Evolutionary conservation across 2,888 invertebrate species (phyloP), one percentile per base, ranked within the genome.

Genomic region (Blomia tropicalis): DNA sequence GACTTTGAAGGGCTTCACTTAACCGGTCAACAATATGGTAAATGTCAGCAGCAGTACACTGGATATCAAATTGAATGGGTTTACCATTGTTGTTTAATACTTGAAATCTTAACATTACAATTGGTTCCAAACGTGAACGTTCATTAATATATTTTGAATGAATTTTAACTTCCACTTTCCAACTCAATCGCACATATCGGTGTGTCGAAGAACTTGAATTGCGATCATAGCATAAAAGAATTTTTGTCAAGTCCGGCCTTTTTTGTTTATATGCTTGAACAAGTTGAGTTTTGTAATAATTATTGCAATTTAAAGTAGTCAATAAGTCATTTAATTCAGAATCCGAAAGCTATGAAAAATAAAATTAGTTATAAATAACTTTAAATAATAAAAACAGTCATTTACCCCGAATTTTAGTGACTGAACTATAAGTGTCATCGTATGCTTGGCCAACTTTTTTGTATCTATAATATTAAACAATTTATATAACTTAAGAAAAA

Each of bases 331-430:
- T 47, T 11, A 47, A n/a, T 27, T 47, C 51, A 19, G 7, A 11
- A 27, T 47, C 51, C 7, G 27, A 27, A 11, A 47, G 51, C 51
- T 47, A 27, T n/a, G n/a, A 25, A 47, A 47, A 47, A 11, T 47
- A n/a, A 22, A 14, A 47, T 47, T 47, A 47, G 22, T 27, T 47
- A 11, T 22, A 19, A n/a, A n/a, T n/a, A 47, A n/a, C 51, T 47
- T 11, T n/a, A n/a, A 25, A 47, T 11, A 47, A 11, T 47, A n/a
- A 22, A 14, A 47, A 11, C n/a, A 47, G 22, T 27, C n/a, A 11
- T 22, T 47, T 47, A 47, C 51, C 51, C 51, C 51, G 22, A 47
- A 47, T 47, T 47, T 47, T 22, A 47, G 22, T 11, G 51, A 7
- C n/a, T 47, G 51, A 7, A 47, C n/a, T 25, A 47, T 19, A 14